phyloP scores from a whole-genome alignment of 2,797 vertebrate genomes.

The Sebastes taczanowskii region DNA sequence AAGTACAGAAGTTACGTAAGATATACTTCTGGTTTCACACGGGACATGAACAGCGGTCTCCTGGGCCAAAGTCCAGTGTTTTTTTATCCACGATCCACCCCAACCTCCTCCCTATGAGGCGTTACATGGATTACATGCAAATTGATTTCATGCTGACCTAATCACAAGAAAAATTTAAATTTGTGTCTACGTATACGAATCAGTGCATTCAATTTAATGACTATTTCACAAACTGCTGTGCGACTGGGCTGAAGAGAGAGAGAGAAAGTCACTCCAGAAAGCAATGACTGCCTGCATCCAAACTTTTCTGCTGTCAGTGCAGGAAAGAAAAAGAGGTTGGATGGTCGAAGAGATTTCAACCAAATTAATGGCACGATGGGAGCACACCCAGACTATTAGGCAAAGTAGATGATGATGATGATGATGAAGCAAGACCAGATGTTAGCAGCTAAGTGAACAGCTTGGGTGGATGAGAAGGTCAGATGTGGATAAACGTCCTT shows the following conservation, averaged over 20 bases:
- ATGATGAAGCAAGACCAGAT: neutral
- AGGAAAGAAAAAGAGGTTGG: neutral
- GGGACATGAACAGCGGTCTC: fast-evolving
- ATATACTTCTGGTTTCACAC: too few relatives aligned
- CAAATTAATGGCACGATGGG: neutral
- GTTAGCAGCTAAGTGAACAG: neutral
- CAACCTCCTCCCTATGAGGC: too few relatives aligned
- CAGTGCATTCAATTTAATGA: too few relatives aligned
- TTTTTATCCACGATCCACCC: too few relatives aligned
- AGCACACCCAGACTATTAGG: neutral
- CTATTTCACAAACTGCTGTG: too few relatives aligned
- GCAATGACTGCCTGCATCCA: neutral
- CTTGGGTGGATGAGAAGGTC: neutral
- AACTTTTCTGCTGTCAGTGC: neutral
- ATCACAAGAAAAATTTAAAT: too few relatives aligned
- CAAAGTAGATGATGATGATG: neutral
- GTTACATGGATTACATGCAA: too few relatives aligned
- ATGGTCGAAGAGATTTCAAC: neutral
- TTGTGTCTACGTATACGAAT: too few relatives aligned
- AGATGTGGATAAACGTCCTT: neutral
- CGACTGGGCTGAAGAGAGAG: neutral
- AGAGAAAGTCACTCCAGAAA: neutral
- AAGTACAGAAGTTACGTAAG: too few relatives aligned
- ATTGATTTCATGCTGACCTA: too few relatives aligned
- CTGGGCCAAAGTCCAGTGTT: too few relatives aligned